phyloP scores from a whole-genome alignment of 2,797 vertebrate species.

The Hafferia zeledoni region DNA sequence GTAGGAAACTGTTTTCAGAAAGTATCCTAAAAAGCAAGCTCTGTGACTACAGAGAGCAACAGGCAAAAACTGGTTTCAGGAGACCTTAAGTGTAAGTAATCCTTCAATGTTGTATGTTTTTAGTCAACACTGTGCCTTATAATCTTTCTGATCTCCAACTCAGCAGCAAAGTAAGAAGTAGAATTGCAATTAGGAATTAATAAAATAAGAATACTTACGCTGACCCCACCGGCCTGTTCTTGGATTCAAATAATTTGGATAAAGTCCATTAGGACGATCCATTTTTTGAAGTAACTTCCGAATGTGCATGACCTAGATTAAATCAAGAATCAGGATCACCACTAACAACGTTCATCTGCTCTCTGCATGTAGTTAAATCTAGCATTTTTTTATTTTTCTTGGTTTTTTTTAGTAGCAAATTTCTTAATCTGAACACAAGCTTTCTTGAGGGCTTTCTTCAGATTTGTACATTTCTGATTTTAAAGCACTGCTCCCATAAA shows the following conservation, averaged over 20 bases:
- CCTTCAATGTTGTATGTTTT: neutral
- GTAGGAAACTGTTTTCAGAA: neutral
- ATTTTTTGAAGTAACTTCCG: slow-evolving; percentile 97
- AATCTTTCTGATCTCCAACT: neutral
- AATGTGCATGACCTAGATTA: slow-evolving; percentile 95
- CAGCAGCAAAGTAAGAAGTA: neutral
- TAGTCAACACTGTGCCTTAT: neutral
- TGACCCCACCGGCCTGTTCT: slow-evolving; percentile 98
- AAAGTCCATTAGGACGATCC: slow-evolving; percentile 98
- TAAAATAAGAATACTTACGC: slow-evolving; percentile 84
- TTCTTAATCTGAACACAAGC: neutral
- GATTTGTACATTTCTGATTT: neutral
- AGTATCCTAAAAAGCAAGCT: neutral
- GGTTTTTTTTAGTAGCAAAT: neutral
- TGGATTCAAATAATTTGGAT: slow-evolving; percentile 98
- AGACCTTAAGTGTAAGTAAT: neutral
- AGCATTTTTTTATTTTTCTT: neutral
- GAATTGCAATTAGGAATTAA: neutral
- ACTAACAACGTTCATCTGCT: neutral
- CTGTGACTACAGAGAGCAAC: neutral
- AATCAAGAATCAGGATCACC: slow-evolving; percentile 61
- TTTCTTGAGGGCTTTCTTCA: neutral
- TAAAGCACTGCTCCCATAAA: neutral
- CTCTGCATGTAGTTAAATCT: neutral
- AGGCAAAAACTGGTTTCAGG: neutral